Evolutionary conservation across 2,113 vertebrate species (phyloP).

Genomic region (Orientallactaga bullata): DNA sequence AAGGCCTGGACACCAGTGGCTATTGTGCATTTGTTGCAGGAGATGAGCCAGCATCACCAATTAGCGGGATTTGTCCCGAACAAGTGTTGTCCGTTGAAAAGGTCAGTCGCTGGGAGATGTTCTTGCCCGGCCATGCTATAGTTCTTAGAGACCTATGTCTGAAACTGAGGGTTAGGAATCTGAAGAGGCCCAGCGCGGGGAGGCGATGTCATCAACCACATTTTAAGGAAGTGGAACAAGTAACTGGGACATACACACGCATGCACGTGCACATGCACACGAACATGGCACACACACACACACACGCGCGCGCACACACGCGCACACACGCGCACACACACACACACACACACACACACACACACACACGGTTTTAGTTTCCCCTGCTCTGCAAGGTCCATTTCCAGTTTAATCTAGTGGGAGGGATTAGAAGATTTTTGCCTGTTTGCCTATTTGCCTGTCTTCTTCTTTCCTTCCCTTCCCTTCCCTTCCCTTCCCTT

Average conservation of each 20-base stretch:
- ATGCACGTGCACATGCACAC: too few species aligned
- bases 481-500: background rate
- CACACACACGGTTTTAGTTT: background rate
- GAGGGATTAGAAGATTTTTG: background rate
- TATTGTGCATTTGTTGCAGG: background rate
- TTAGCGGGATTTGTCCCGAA: background rate
- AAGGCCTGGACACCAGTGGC: background rate
- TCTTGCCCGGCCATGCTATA: background rate
- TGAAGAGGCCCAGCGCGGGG: background rate
- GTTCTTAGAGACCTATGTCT: background rate
- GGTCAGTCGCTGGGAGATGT: background rate
- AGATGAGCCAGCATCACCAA: background rate
- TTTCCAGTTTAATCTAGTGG: background rate
- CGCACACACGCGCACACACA: too few species aligned
- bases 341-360: too few species aligned
- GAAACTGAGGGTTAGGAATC: background rate
- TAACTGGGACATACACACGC: background rate
- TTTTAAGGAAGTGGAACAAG: constrained; percentile 22
- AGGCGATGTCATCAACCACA: background rate
- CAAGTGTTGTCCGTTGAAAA: background rate
- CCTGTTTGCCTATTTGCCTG: background rate
- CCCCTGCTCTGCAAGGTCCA: background rate
- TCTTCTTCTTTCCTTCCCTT: accelerated
- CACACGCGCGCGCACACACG: too few species aligned
- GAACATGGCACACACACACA: too few species aligned